Conservation (phyloP, 2,888 invertebrate genomes). For the Drosophila falleni region DNA sequence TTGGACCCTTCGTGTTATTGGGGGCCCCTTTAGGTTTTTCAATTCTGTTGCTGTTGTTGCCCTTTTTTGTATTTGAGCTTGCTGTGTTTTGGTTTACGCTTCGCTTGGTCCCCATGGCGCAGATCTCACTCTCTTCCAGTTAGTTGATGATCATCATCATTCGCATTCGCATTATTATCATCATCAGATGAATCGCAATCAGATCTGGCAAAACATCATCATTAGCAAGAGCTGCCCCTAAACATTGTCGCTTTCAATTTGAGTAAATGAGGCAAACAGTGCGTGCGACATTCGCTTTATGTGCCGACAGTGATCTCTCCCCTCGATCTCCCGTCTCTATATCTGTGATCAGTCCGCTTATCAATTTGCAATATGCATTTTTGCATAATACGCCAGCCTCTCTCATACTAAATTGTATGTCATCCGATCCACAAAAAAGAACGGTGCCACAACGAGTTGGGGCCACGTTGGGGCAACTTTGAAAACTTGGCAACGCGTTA, state of each 20-base stretch:
- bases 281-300: conserved; percentile 80
- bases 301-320: conserved; percentile 64
- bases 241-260: conserved; percentile 77
- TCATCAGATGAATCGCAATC: conserved; percentile 32
- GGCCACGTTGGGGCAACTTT: conserved; percentile 13
- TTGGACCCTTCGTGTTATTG: neutral
- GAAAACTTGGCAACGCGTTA: conserved; percentile 69
- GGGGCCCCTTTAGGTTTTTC: conserved; percentile 41
- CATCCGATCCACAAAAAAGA: conserved; percentile 32
- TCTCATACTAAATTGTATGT: conserved; percentile 57
- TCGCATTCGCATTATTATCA: conserved; percentile 44
- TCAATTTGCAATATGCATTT: conserved; percentile 79
- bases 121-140: conserved; percentile 29
- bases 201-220: conserved; percentile 62
- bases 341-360: conserved; percentile 60
- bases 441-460: neutral
- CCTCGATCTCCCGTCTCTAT: neutral
- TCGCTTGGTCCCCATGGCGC: conserved; percentile 59
- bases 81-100: conserved; percentile 57
- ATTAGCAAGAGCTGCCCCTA: conserved; percentile 62
- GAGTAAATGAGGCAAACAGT: conserved; percentile 79
- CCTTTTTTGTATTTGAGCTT: conserved; percentile 66
- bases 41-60: conserved; percentile 63
- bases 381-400: conserved; percentile 70
- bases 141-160: conserved; percentile 15